These are phyloP conservation scores for Mactromeris polynyma DNA, from an alignment of 2,888 invertebrate genomes.

Conservation along the genomic window DNA sequence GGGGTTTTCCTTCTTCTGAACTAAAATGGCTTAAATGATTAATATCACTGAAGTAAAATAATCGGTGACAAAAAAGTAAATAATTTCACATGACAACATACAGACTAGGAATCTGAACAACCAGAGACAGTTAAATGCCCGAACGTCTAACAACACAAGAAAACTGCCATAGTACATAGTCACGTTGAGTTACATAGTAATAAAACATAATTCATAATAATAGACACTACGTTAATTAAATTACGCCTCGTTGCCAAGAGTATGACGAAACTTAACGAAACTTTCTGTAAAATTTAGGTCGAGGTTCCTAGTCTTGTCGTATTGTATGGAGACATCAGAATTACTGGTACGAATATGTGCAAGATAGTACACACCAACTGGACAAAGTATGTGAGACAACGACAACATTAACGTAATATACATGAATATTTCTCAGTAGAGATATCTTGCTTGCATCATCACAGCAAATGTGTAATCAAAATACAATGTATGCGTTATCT, in stretches of 20 bases:
- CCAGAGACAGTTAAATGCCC: background rate
- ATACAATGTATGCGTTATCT: background rate
- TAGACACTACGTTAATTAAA: no score
- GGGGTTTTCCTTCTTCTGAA: no score
- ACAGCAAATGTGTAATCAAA: background rate
- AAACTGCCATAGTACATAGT: no score
- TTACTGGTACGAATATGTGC: no score
- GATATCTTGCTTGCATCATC: background rate
- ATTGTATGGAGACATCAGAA: no score
- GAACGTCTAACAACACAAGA: no score
- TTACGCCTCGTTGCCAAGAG: no score
- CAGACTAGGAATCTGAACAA: background rate
- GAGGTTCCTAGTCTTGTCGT: no score
- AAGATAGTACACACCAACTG: background rate
- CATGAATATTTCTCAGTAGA: background rate
- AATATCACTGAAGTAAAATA: background rate
- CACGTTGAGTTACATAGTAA: no score
- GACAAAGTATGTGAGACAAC: background rate
- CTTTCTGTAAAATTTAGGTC: no score
- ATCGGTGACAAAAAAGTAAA: background rate
- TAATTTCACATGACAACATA: background rate
- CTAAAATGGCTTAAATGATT: background rate
- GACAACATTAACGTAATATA: background rate
- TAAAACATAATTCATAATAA: no score
- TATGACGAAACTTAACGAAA: no score